Evolutionary conservation across 2,113 vertebrate species (phyloP), one percentile per base, ranked within the genome.

Genomic region (Castor canadensis): DNA sequence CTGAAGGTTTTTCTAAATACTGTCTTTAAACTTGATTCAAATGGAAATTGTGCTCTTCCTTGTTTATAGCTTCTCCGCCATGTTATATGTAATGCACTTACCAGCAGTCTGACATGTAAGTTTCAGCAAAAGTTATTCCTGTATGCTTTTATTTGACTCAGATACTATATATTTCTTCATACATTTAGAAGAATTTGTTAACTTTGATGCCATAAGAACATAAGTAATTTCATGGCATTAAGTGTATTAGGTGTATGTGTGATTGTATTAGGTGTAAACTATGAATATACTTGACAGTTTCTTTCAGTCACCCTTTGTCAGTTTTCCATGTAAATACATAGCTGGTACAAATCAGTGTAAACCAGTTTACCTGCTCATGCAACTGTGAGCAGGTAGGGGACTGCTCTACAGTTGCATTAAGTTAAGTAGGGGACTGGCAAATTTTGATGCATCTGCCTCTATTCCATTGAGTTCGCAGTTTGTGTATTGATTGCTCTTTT

Each of bases 331-430:
- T 89, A 77, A 93, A 72, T 90, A 94, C 9, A 26, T 83, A 73
- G 28, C 45, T 93, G 43, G 38, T 58, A 85, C n/a, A 64, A 87
- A 91, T 56, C 66, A 76, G 30, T 69, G 93, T 82, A 93, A 96
- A 26, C 26, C 12, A 43, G 71, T 81, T 93, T 82, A 64, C 19
- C 30, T 91, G 26, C 20, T 47, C 62, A 87, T 32, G 32, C n/a
- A 84, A 86, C 45, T 89, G 3, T 94, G n/a, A 66, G n/a, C n/a
- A n/a, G n/a, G n/a, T n/a, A n/a, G n/a, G n/a, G n/a, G n/a, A n/a
- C n/a, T n/a, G n/a, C n/a, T n/a, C n/a, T n/a, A n/a, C n/a, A n/a
- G n/a, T n/a, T n/a, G n/a, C n/a, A n/a, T n/a, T n/a, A n/a, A n/a
- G 20, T 80, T 89, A 88, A 49, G 19, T 83, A 58, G 40, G 43